Evolutionary conservation across 2,797 vertebrate species (phyloP), one percentile per base, ranked within the genome.

Genomic region (Rhynchonycteris naso): DNA sequence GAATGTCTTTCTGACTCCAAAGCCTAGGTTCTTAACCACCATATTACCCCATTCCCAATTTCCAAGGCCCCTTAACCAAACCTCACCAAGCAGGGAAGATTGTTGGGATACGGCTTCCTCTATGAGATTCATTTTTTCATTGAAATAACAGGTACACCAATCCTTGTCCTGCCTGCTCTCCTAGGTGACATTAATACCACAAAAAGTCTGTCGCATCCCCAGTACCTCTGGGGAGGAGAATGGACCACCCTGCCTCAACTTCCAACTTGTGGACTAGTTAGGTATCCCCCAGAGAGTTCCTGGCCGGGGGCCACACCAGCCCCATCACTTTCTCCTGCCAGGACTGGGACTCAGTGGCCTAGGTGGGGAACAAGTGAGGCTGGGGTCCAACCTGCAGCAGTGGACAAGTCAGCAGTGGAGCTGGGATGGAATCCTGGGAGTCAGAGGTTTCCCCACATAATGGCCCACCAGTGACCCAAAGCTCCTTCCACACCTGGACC

Each of bases 401-500:
- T n/a, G n/a, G 69, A 38, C 75, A 82, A 78, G 86, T 69, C 21
- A 30, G 69, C 50, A 78, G n/a, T 65, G 14, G 85, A 59, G 22
- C n/a, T 35, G 35, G 61, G 24, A 28, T 91, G 86, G 75, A 88
- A 82, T 50, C 14, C 63, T 21, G 35, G 74, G 33, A 93, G 65
- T 69, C 59, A 88, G 24, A 80, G 19, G 18, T 83, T 59, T 71
- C 59, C 30, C 58, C 33, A 54, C 4, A 71, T 18, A 21, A 0
- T 38, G 79, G 58, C 14, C 43, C 52, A 61, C 75, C 61, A 88
- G 84, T 63, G 79, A 81, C 76, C 66, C 26, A 19, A 93, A 66
- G n/a, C 33, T 95, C 78, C 75, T 95, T 80, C 35, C n/a, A 72
- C 21, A 82, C 59, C 33, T 71, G 76, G 66, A 35, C 81, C 84